Conservation (phyloP, 2,797 vertebrate genomes). For the Lacerta viridis region DNA sequence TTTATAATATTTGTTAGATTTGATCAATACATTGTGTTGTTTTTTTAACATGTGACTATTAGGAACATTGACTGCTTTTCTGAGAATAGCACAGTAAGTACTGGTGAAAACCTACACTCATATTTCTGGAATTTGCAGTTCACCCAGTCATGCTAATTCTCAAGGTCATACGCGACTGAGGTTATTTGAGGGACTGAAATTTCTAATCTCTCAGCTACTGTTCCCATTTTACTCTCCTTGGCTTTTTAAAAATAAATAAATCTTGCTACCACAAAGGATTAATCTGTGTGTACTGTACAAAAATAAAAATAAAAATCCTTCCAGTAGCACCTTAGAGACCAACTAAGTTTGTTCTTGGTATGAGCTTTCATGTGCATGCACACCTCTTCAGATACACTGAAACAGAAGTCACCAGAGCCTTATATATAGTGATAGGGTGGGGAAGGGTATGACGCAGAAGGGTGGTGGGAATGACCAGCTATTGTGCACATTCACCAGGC, state of each 20-base stretch:
- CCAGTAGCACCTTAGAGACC: too few species aligned
- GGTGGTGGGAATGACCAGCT: too few species aligned
- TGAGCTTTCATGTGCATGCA: too few species aligned
- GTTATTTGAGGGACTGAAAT: conserved; percentile 25
- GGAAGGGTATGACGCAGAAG: too few species aligned
- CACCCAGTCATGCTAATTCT: rapidly evolving
- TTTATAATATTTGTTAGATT: conserved; percentile 29
- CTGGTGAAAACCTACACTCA: conserved; percentile 6
- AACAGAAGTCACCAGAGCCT: too few species aligned
- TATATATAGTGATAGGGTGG: too few species aligned
- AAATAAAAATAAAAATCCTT: too few species aligned
- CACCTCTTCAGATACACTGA: too few species aligned
- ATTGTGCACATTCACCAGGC: too few species aligned
- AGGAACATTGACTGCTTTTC: background rate
- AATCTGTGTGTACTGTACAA: conserved; percentile 12
- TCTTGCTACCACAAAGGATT: conserved; percentile 31
- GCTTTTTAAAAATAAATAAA: conserved; percentile 34
- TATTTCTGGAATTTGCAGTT: conserved; percentile 21
- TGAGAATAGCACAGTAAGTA: background rate
- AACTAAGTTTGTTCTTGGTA: too few species aligned
- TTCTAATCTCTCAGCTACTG: conserved; percentile 38
- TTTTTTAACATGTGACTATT: background rate
- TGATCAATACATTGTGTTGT: conserved; percentile 32
- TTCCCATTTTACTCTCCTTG: background rate
- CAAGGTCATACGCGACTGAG: background rate